Evolutionary conservation across 2,888 invertebrate species (phyloP).

Genomic region (Anoncus sp.): DNA sequence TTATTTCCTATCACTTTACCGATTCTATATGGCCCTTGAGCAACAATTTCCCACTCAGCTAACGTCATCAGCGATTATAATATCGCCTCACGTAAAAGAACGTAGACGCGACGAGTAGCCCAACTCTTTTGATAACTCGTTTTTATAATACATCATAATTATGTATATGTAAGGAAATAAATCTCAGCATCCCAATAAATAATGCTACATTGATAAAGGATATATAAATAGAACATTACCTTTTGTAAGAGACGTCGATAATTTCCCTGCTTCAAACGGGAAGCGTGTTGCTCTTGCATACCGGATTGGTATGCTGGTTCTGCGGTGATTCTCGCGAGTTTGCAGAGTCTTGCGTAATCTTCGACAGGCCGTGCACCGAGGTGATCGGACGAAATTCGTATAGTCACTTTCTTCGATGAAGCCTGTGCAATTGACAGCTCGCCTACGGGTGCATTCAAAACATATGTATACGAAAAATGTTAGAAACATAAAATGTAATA

Average conservation of each 20-base stretch:
- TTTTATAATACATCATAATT: background rate
- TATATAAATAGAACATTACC: conserved; percentile 4
- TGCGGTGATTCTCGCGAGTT: background rate
- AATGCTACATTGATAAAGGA: background rate
- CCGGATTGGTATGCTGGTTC: background rate
- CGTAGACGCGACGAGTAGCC: background rate
- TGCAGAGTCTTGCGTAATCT: conserved; percentile 8
- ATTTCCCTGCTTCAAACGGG: conserved; percentile 5
- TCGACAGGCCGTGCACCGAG: conserved; percentile 24
- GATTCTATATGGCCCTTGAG: too few relatives aligned
- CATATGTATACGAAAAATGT: too few relatives aligned
- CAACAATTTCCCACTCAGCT: conserved; percentile 20
- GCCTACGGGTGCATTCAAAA: background rate
- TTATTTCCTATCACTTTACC: too few relatives aligned
- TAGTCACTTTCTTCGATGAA: conserved; percentile 11
- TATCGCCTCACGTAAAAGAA: conserved; percentile 8
- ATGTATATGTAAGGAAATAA: too few relatives aligned
- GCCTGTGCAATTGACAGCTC: conserved; percentile 1
- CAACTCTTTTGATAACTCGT: background rate
- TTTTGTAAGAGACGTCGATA: background rate
- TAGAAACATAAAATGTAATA: too few relatives aligned
- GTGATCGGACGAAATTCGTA: conserved; percentile 2
- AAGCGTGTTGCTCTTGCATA: conserved; percentile 1
- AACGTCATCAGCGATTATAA: conserved; percentile 14
- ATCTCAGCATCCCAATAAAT: background rate